phyloP scores from a whole-genome alignment of 1,140 invertebrate species.

The Aphelenchoides fujianensis region DNA sequence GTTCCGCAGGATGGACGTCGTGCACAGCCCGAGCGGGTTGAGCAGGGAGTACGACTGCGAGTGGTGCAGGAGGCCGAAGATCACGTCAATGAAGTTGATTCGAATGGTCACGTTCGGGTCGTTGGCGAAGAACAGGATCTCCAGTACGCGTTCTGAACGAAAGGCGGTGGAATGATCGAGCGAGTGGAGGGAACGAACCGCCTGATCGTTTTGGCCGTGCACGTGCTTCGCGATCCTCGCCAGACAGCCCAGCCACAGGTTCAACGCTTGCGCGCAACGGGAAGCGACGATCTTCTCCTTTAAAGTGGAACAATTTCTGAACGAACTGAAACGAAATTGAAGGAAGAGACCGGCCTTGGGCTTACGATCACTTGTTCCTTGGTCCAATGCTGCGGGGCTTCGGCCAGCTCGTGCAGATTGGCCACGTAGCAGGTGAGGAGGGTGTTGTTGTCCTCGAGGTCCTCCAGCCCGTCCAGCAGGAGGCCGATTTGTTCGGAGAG shows the following conservation, averaged over 20 bases:
- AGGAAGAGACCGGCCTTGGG: conserved; percentile 16
- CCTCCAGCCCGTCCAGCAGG: background rate
- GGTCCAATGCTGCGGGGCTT: conserved; percentile 37
- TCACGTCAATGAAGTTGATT: background rate
- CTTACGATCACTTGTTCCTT: conserved; percentile 31
- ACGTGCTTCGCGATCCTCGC: background rate
- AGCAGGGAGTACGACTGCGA: background rate
- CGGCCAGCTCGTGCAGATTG: conserved; percentile 35
- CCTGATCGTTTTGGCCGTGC: too few relatives aligned
- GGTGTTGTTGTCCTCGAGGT: background rate
- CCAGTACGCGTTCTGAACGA: too few relatives aligned
- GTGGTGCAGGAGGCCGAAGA: background rate
- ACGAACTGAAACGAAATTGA: background rate
- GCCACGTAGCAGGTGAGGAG: conserved; percentile 19
- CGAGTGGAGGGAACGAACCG: too few relatives aligned
- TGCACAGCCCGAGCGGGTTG: background rate
- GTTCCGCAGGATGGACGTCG: background rate
- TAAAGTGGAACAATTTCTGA: background rate
- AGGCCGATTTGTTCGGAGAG: conserved; percentile 36
- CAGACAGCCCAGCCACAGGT: conserved; percentile 10
- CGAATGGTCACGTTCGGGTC: background rate
- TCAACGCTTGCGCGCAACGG: background rate
- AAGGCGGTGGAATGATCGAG: too few relatives aligned
- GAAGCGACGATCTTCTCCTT: background rate
- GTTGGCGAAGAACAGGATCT: background rate